These are phyloP conservation scores for Amblyornis subalaris DNA, from an alignment of 2,113 vertebrate genomes.

Conservation along the genomic window DNA sequence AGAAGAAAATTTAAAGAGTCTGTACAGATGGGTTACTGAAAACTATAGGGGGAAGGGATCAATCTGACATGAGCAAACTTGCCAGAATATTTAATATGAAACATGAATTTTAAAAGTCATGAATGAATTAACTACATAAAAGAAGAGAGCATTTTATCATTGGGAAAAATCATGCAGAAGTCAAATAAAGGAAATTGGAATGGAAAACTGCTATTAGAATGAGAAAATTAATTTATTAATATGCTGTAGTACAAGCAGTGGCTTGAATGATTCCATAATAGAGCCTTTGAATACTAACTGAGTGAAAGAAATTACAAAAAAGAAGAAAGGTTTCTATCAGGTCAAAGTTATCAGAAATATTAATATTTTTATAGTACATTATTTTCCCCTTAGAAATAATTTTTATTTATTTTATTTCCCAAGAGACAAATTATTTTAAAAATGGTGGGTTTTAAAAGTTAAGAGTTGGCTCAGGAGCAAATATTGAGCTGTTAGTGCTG, in stretches of 20 bases:
- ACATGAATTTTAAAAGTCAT: constrained; percentile 29
- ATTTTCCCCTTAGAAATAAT: background rate
- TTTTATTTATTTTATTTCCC: background rate
- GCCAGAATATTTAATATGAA: background rate
- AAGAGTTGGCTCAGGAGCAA: background rate
- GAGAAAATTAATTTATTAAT: constrained; percentile 53
- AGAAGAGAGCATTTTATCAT: constrained; percentile 38
- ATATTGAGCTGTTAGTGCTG: background rate
- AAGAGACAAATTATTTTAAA: background rate
- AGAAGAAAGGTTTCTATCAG: background rate
- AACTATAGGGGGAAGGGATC: background rate
- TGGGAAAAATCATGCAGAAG: constrained; percentile 40
- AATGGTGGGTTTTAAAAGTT: background rate
- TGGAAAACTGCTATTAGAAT: constrained; percentile 37
- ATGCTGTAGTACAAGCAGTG: constrained; percentile 29
- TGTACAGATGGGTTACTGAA: background rate
- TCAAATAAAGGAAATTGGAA: constrained; percentile 33
- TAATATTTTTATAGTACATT: background rate
- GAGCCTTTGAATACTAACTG: constrained; percentile 6
- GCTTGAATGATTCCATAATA: background rate
- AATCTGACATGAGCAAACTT: constrained; percentile 12
- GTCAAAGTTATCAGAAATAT: constrained; percentile 25
- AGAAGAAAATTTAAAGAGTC: background rate
- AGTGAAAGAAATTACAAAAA: constrained; percentile 19
- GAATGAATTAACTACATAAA: constrained; percentile 38